These are phyloP conservation scores for Corythoichthys haematopterus DNA, from an alignment of 2,113 vertebrate species.

Conservation along the genomic window DNA sequence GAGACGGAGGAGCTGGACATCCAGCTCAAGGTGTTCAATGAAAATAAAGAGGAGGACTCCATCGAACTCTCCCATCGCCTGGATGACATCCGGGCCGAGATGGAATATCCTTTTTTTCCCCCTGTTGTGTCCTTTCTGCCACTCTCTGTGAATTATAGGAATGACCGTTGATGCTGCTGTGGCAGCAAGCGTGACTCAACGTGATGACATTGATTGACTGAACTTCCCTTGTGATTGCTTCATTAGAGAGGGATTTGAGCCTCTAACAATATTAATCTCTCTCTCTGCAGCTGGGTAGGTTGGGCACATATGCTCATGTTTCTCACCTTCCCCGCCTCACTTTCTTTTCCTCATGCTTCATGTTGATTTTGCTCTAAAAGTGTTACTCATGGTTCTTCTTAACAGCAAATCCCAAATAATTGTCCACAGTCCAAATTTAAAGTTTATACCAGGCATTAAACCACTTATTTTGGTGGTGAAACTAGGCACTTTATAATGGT, in stretches of 20 bases:
- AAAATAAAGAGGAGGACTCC: constrained; percentile 96
- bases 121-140: not conserved
- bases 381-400: not conserved
- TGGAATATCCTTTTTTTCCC: constrained; percentile 95
- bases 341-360: constrained; percentile 9
- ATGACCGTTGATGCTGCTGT: constrained; percentile 21
- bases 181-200: constrained; percentile 23
- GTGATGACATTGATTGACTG: constrained; percentile 37
- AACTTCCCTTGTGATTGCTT: constrained; percentile 47
- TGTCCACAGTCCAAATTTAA: not conserved
- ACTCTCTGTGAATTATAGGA: constrained; percentile 39
- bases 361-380: constrained; percentile 2
- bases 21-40: constrained; percentile 97
- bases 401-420: not conserved
- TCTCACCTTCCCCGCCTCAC: constrained; percentile 22
- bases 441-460: no score
- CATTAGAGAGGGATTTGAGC: constrained; percentile 67
- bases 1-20: constrained; percentile 98
- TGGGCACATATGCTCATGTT: constrained; percentile 44
- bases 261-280: constrained; percentile 48
- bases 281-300: constrained; percentile 40
- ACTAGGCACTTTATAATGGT: no score
- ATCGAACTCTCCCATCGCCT: constrained; percentile 93
- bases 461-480: no score
- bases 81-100: constrained; percentile 90